Percentiles rank a stretch among this genome's conserved stretches.
These are phyloP conservation scores for Alectura lathami DNA, from an alignment of 2,113 vertebrate species.

Conservation along the genomic window DNA sequence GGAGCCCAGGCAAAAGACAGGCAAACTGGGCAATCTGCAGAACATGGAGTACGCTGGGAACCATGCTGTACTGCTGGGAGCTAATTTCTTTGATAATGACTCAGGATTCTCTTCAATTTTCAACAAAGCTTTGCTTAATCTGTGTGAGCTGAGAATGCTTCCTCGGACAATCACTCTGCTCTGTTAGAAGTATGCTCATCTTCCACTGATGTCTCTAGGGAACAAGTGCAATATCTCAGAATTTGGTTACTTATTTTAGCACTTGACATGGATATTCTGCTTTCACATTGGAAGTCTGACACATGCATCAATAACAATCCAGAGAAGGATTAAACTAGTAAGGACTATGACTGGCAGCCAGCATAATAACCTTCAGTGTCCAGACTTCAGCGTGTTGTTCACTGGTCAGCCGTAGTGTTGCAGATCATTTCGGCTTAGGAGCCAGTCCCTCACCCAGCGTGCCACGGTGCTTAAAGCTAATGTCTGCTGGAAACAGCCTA, in stretches of 20 bases:
- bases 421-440: neutral
- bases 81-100: neutral
- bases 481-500: neutral
- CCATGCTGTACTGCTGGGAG: neutral
- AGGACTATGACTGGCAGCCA: neutral
- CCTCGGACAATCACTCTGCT: neutral
- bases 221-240: neutral
- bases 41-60: fast-evolving
- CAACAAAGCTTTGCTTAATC: neutral
- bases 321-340: neutral
- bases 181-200: neutral
- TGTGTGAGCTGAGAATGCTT: neutral
- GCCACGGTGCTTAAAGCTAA: neutral
- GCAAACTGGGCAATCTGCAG: neutral
- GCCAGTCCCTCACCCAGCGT: neutral
- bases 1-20: neutral
- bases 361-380: neutral
- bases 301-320: neutral
- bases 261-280: neutral
- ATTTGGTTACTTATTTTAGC: neutral
- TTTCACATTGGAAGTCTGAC: neutral
- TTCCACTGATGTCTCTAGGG: neutral
- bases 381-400: neutral
- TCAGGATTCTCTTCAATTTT: neutral
- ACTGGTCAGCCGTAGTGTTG: neutral